Conservation (phyloP, 2,797 vertebrate species). For the Carapus acus region DNA sequence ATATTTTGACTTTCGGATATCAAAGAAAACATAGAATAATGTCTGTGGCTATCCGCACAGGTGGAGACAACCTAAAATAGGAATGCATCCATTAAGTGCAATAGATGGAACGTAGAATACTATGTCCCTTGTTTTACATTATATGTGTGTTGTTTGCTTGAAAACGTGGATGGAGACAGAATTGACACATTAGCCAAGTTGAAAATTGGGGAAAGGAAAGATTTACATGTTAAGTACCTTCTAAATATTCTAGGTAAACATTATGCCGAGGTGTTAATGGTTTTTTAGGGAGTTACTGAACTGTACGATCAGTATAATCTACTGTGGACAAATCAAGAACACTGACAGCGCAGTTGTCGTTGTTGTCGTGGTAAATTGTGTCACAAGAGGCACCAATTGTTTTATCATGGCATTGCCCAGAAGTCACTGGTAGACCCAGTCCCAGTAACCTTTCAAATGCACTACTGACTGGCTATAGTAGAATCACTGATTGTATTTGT, state of each 20-base stretch:
- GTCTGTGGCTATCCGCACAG: constrained; percentile 64
- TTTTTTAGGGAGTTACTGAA: constrained; percentile 14
- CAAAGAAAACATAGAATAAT: constrained; percentile 51
- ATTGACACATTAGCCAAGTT: no score
- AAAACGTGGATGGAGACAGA: constrained; percentile 8
- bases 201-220: no score
- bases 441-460: constrained; percentile 28
- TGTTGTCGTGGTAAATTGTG: not conserved
- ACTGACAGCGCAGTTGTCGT: constrained; percentile 38
- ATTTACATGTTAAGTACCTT: no score
- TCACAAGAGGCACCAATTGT: constrained; percentile 19
- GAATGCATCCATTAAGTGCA: constrained; percentile 65
- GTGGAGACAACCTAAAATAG: constrained; percentile 63
- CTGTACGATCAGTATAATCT: constrained; percentile 19
- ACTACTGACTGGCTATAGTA: constrained; percentile 33
- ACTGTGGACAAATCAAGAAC: constrained; percentile 49
- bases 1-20: constrained; percentile 27
- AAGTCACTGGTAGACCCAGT: constrained; percentile 61
- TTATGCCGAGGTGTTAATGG: constrained; percentile 15
- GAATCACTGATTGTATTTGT: constrained; percentile 29
- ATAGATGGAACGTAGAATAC: no score
- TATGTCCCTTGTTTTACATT: no score
- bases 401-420: constrained; percentile 43
- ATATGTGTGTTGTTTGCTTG: no score
- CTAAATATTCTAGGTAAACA: no score